Percentiles rank a stretch among this genome's conserved stretches.
Conservation (phyloP, 35 echinoderm and acorn worm species). For the Chiridota heheva region DNA sequence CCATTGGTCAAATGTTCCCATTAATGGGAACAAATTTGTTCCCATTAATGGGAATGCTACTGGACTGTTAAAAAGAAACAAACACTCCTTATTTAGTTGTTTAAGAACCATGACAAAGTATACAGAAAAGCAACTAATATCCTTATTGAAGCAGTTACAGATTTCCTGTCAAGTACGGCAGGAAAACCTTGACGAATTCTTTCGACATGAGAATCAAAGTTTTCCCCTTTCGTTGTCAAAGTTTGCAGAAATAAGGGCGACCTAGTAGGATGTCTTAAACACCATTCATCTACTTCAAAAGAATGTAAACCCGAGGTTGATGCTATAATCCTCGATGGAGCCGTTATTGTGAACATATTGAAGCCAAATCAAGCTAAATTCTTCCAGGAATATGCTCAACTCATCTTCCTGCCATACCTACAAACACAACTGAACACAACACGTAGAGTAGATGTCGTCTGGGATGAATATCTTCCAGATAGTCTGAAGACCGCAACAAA, state of each 20-base stretch:
- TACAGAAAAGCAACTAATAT: not conserved
- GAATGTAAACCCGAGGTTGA: not conserved
- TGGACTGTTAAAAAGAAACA: no score
- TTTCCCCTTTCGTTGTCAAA: conserved; percentile 17
- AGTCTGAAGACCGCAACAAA: conserved; percentile 28
- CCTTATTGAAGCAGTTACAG: conserved; percentile 31
- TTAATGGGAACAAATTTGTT: no score
- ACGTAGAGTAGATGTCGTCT: conserved; percentile 5
- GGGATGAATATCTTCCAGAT: conserved; percentile 46
- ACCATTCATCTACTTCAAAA: not conserved
- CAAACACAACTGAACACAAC: not conserved
- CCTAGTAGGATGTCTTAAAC: conserved; percentile 17
- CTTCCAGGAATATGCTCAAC: conserved; percentile 43
- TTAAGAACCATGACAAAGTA: not conserved
- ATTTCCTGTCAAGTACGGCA: conserved; percentile 36
- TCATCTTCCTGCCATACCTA: conserved; percentile 49
- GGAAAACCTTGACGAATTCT: conserved; percentile 43
- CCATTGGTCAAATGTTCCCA: no score
- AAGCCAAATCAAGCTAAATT: conserved; percentile 25
- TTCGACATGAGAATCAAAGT: conserved; percentile 29
- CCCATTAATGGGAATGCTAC: no score
- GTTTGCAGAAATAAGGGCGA: conserved; percentile 23
- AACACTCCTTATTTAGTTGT: conserved; percentile 9
- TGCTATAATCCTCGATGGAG: conserved; percentile 36
- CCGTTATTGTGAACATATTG: conserved; percentile 29